Conservation (phyloP, 1,140 invertebrate genomes). For the Drosophila willistoni region DNA sequence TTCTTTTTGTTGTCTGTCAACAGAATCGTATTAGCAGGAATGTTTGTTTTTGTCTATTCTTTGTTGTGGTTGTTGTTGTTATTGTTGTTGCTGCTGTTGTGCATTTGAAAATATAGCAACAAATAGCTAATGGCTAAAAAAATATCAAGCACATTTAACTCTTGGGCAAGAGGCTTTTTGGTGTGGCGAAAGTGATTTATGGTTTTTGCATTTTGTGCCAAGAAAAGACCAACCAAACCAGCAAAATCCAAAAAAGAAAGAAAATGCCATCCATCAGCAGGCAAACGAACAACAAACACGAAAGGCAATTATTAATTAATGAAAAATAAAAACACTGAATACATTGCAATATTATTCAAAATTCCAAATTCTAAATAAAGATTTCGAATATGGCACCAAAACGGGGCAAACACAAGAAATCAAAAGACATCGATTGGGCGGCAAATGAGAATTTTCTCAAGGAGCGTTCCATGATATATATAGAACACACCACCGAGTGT, state of each 20-base stretch:
- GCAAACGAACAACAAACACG: slow-evolving; percentile 34
- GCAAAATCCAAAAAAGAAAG: slow-evolving; percentile 25
- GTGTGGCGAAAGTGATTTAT: slow-evolving; percentile 63
- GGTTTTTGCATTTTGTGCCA: slow-evolving; percentile 31
- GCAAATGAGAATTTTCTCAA: slow-evolving; percentile 67
- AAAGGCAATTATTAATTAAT: slow-evolving; percentile 53
- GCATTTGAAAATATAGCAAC: slow-evolving; percentile 66
- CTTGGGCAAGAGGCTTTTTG: slow-evolving; percentile 43
- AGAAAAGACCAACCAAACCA: slow-evolving; percentile 31
- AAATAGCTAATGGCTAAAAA: slow-evolving; percentile 52
- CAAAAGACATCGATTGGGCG: slow-evolving; percentile 66
- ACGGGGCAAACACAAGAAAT: slow-evolving; percentile 43
- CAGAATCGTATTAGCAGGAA: slow-evolving; percentile 63
- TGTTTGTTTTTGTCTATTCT: slow-evolving; percentile 30
- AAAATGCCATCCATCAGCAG: slow-evolving; percentile 48
- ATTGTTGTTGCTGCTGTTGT: too few relatives aligned
- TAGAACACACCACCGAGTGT: slow-evolving; percentile 73
- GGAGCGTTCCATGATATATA: slow-evolving; percentile 68
- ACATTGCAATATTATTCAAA: slow-evolving; percentile 8
- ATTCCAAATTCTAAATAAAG: slow-evolving; percentile 9
- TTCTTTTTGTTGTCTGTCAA: slow-evolving; percentile 58
- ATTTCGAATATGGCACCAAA: slow-evolving; percentile 21
- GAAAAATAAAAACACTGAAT: slow-evolving; percentile 1
- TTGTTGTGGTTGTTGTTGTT: too few relatives aligned
- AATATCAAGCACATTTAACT: slow-evolving; percentile 18